phyloP scores from a whole-genome alignment of 2,888 invertebrate species.

The Tetragonisca angustula region DNA sequence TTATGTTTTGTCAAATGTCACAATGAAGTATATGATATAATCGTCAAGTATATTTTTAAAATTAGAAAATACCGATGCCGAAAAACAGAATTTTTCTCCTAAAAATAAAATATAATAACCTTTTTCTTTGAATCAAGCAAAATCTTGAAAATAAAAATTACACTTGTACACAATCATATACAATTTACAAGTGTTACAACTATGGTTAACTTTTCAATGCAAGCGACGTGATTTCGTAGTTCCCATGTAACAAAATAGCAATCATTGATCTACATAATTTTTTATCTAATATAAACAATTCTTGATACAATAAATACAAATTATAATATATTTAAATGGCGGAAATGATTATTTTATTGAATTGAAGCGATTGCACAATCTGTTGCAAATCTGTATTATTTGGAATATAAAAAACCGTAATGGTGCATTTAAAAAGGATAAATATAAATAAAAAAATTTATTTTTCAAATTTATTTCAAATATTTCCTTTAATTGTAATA shows the following conservation, averaged over 20 bases:
- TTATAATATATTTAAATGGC: neutral
- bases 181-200: neutral
- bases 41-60: neutral
- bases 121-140: neutral
- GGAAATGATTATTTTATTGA: neutral
- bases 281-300: neutral
- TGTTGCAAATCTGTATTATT: neutral
- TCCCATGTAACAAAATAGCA: neutral
- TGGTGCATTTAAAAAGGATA: neutral
- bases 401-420: neutral
- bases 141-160: neutral
- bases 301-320: neutral
- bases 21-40: neutral
- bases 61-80: neutral
- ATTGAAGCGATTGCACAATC: neutral
- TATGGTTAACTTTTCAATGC: constrained; percentile 35
- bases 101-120: neutral
- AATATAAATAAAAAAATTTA: neutral
- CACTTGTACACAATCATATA: neutral
- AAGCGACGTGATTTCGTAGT: neutral
- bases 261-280: neutral
- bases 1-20: neutral
- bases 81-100: neutral
- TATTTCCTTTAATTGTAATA: neutral
- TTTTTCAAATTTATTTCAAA: neutral